phyloP scores from a whole-genome alignment of 2,113 vertebrate genomes.

The Hemichromis elongatus region DNA sequence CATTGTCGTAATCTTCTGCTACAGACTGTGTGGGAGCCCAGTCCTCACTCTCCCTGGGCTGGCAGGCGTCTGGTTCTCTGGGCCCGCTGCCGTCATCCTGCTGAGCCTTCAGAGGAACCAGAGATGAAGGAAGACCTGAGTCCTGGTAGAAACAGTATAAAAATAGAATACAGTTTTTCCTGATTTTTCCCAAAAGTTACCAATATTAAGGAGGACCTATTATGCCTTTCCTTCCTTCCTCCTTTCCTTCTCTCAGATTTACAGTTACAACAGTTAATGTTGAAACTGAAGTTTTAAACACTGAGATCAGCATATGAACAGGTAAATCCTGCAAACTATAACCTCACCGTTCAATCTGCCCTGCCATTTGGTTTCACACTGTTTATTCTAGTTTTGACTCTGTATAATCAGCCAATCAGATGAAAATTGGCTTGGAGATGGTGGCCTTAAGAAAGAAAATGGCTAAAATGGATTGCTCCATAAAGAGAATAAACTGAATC shows the following conservation, averaged over 20 bases:
- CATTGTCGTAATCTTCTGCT: slow-evolving; percentile 50
- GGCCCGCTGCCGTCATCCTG: slow-evolving; percentile 23
- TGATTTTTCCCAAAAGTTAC: background rate
- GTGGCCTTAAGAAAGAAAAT: background rate
- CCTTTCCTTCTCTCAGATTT: background rate
- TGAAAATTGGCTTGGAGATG: background rate
- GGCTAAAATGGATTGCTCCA: background rate
- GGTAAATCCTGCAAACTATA: background rate
- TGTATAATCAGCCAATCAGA: background rate
- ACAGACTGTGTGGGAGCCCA: slow-evolving; percentile 3
- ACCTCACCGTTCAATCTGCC: background rate
- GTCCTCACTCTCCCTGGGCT: background rate
- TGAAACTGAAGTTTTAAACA: background rate
- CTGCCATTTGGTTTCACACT: background rate
- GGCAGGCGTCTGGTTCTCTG: background rate
- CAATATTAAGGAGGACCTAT: background rate
- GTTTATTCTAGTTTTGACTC: background rate
- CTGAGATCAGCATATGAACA: background rate
- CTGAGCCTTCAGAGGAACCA: slow-evolving; percentile 58
- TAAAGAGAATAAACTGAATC: background rate
- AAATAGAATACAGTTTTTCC: background rate
- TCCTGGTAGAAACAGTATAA: slow-evolving; percentile 44
- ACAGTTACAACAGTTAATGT: background rate
- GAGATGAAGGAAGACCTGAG: slow-evolving; percentile 66
- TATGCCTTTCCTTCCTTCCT: background rate